These are phyloP conservation scores for Scaeva pyrastri DNA, from an alignment of 2,888 invertebrate genomes.

Conservation along the genomic window DNA sequence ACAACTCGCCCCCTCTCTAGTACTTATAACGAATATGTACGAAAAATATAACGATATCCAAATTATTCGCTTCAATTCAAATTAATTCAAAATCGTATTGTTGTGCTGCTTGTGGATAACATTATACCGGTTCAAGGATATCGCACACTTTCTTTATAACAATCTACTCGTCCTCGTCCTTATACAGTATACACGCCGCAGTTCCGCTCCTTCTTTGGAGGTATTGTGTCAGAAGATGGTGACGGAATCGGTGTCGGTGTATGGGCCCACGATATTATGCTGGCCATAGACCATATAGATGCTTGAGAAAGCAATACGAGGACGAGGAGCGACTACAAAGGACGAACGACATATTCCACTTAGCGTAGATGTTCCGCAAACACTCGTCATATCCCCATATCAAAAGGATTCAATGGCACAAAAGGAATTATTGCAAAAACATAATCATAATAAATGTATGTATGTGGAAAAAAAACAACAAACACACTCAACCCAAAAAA, in stretches of 20 bases:
- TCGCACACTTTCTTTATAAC: conserved; percentile 44
- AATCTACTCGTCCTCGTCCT: neutral
- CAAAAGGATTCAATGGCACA: conserved; percentile 74
- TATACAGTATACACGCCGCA: neutral
- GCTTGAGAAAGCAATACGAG: neutral
- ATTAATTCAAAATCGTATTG: conserved; percentile 76
- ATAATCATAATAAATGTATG: conserved; percentile 63
- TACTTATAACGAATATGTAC: neutral
- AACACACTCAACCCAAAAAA: conserved; percentile 56
- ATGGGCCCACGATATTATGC: conserved; percentile 9
- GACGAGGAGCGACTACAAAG: conserved; percentile 19
- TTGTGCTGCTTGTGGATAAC: conserved; percentile 70
- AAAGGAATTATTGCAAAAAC: conserved; percentile 67
- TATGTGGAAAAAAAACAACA: conserved; percentile 49
- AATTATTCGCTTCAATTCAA: conserved; percentile 76
- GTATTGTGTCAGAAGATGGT: conserved; percentile 15
- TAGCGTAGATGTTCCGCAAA: conserved; percentile 51
- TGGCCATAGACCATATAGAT: conserved; percentile 6
- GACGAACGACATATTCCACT: conserved; percentile 53
- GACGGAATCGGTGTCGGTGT: conserved; percentile 30
- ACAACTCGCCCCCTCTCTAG: conserved; percentile 1
- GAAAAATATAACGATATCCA: conserved; percentile 65
- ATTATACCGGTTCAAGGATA: conserved; percentile 73
- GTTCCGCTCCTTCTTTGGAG: neutral
- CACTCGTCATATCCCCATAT: conserved; percentile 41